Evolutionary conservation across 1,140 invertebrate species (phyloP).

Genomic region (Panagrolaimus sp.): DNA sequence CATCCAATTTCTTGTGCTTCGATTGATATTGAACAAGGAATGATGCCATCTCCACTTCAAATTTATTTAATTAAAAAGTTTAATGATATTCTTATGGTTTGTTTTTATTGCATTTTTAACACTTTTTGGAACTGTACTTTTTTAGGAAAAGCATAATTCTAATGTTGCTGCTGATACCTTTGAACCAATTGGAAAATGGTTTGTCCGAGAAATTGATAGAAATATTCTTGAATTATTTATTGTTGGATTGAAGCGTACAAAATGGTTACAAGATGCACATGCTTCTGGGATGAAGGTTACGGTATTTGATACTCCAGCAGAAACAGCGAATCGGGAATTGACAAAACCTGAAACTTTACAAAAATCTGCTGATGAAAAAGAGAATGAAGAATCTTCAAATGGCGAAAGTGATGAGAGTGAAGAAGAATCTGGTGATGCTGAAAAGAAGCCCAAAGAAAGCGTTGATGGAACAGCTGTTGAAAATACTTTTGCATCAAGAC

Average conservation of each 20-base stretch:
- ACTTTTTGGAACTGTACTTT: neutral
- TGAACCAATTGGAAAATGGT: constrained; percentile 13
- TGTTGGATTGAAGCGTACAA: neutral
- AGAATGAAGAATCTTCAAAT: neutral
- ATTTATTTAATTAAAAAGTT: neutral
- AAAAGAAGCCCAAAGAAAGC: neutral
- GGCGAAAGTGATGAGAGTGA: neutral
- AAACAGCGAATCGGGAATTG: neutral
- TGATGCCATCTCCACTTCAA: constrained; percentile 6
- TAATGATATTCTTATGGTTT: neutral
- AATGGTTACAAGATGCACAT: neutral
- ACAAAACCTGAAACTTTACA: neutral
- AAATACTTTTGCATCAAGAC: too few relatives aligned
- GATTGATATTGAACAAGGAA: neutral
- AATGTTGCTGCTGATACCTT: neutral
- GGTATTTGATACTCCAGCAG: neutral
- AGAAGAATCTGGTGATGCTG: neutral
- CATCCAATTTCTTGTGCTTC: neutral
- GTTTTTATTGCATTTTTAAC: neutral
- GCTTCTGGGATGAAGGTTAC: constrained; percentile 3
- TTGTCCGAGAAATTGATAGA: neutral
- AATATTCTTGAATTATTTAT: constrained; percentile 11
- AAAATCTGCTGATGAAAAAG: neutral
- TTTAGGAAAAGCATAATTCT: constrained; percentile 10
- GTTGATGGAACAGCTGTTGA: neutral